Evolutionary conservation across 2,888 invertebrate species (phyloP), one percentile per base, ranked within the genome.

Genomic region (Anthoptus insignis): DNA sequence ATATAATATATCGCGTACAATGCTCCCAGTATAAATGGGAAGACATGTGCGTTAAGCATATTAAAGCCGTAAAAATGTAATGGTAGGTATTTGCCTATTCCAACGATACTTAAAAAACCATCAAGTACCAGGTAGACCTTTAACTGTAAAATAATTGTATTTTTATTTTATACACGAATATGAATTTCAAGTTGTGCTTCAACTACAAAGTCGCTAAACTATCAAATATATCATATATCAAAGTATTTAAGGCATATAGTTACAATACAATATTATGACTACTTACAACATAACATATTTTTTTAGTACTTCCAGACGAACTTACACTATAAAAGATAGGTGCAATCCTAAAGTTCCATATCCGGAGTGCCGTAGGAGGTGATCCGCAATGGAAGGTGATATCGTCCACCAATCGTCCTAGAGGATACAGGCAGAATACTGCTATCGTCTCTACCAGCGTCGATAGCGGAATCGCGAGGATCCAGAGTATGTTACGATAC

Each of bases 371-470:
- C 0, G 81, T 78, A 0, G 81, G 82, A 0, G 77, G 65, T 0
- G 53, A 27, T 8, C 87, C 87, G 13, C 69, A 75, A 47, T 80
- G 80, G 47, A 87, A 88, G 0, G 76, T 82, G 2, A 83, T 78
- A 34, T 88, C 88, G 34, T 88, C 88, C 0, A 82, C 59, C 0
- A 88, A 68, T n/a, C 86, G 75, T 4, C 78, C 79, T 0, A 83
- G 9, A 0, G 88, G 86, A 32, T 88, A 88, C 11, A 83, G 53
- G n/a, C 74, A 57, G 14, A 79, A 81, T 0, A 86, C 39, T 3
- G 77, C 73, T 0, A 81, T 3, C 0, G 75, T 63, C 65, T 86
- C 85, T 1, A 69, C 53, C 2, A 79, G 50, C 0, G 78, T 81
- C 0, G 73, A 54, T 76, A 75, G 50, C 13, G 59, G 37, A 19